Conservation (phyloP, 1,140 invertebrate species). For the Philotrypesis tridentata region DNA sequence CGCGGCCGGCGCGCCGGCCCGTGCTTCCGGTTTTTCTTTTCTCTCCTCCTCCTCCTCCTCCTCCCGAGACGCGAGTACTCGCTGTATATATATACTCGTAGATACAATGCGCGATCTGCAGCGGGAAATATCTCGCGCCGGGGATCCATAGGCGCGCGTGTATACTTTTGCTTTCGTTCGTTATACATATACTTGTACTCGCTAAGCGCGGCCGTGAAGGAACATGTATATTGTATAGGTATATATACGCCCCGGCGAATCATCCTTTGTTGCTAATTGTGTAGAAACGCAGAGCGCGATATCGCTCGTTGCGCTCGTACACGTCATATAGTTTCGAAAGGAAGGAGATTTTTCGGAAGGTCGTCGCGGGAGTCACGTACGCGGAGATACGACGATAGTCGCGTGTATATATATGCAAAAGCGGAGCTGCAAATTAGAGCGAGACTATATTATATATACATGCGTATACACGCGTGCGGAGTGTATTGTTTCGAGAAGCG, state of each 20-base stretch:
- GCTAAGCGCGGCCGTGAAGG: not conserved
- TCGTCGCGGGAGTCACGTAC: not conserved
- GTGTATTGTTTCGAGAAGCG: not conserved
- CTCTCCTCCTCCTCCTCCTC: constrained; percentile 2
- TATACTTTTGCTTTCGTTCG: constrained; percentile 14
- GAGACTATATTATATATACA: no score
- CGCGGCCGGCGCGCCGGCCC: constrained; percentile 56
- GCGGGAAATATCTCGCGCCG: constrained; percentile 32
- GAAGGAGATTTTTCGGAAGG: constrained; percentile 43
- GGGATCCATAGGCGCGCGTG: constrained; percentile 44
- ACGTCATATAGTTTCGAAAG: not conserved
- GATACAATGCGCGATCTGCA: constrained; percentile 42
- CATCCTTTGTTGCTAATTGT: no score
- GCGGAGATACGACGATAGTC: no score
- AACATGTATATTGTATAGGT: no score
- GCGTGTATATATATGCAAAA: not conserved
- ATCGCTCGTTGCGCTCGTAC: no score
- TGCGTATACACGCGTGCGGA: no score
- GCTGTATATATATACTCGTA: no score
- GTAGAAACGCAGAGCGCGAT: no score
- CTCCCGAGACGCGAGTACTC: not conserved
- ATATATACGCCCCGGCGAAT: no score
- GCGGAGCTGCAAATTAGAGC: no score
- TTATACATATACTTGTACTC: no score
- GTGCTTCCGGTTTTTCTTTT: constrained; percentile 66